Base-by-base conservation (phyloP, 2,888 invertebrate genomes). In the Tachina lurida region DNA sequence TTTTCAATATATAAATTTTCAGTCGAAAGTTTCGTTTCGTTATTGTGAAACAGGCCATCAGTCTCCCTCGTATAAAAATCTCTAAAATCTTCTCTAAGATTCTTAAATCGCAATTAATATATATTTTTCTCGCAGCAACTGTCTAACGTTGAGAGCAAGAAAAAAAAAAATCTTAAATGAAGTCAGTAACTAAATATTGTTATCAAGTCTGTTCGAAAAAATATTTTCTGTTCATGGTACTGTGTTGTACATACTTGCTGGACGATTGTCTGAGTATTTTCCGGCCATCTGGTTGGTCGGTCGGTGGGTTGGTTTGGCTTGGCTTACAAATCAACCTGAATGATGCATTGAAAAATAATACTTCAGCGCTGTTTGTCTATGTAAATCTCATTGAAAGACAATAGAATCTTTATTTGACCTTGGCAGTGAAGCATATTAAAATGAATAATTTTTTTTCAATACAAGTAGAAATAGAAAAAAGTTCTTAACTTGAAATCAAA, bases 401-500 rank as follows among this genome's bases (percentile, higher is more conserved):
- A 83, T 86, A 86, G 79, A 75, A 73, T 60, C 39, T 58, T 68
- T 70, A 45, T 67, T 67, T 86, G 86, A 84, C 86, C 79, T 86
- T 86, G 86, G 76, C 79, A 86, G 71, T 84, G 78, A 79, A 83
- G 83, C 86, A 79, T 83, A 86, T 76, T 79, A 82, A 79, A 78
- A 85, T 82, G 82, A 77, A 60, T 85, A 68, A 81, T 31, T 76
- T 67, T 31, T 76, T 67, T 54, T 58, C 63, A 63, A 63, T 67
- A 58, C 54, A 41, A 60, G 49, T 45, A 3, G 45, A 62, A 62
- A 62, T 10, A n/a, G 17, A 63, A 22, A 49, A 68, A 17, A 75
- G 56, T 56, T 63, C 19, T 71, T 31, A 49, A 43, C 43, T 75
- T 52, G 39, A 80, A 68, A 75, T 68, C 52, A 45, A 81, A 81